Evolutionary conservation across 2,113 vertebrate species (phyloP).

Genomic region (Rattus rattus): DNA sequence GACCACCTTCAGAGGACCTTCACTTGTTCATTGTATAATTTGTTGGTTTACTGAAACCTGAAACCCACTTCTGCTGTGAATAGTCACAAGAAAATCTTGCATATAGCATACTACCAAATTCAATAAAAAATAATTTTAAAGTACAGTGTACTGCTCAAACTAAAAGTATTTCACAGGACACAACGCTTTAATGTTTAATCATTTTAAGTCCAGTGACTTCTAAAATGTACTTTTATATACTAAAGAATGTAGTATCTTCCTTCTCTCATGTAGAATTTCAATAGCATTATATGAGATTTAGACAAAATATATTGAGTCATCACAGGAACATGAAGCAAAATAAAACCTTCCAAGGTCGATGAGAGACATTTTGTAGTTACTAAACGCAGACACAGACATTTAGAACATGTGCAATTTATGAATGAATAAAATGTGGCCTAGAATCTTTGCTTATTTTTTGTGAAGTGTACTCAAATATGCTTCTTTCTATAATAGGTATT

Average conservation of each 20-base stretch:
- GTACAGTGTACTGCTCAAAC: neutral
- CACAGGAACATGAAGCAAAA: neutral
- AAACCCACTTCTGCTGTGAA: too few relatives aligned
- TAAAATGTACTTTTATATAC: neutral
- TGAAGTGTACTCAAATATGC: slow-evolving; percentile 68
- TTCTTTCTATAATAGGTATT: slow-evolving; percentile 77
- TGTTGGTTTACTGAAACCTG: neutral
- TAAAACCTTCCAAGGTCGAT: neutral
- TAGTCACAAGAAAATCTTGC: fast-evolving
- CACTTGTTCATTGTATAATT: too few relatives aligned
- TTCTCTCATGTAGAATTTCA: neutral
- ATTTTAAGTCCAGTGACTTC: neutral
- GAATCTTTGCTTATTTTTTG: slow-evolving; percentile 71
- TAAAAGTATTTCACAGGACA: neutral
- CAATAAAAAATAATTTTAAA: neutral
- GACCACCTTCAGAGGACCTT: too few relatives aligned
- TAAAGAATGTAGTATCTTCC: neutral
- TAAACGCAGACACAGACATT: slow-evolving; percentile 51
- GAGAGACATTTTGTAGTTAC: slow-evolving; percentile 54
- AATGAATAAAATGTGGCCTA: slow-evolving; percentile 69
- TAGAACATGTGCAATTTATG: slow-evolving; percentile 55
- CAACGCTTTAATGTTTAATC: neutral
- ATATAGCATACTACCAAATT: fast-evolving
- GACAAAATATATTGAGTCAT: slow-evolving; percentile 40
- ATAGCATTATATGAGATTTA: neutral